A percentile compares a stretch with the other conserved stretches of the same genome.
Conservation (phyloP, 2,113 vertebrate genomes). For the Myiopsitta monachus region DNA sequence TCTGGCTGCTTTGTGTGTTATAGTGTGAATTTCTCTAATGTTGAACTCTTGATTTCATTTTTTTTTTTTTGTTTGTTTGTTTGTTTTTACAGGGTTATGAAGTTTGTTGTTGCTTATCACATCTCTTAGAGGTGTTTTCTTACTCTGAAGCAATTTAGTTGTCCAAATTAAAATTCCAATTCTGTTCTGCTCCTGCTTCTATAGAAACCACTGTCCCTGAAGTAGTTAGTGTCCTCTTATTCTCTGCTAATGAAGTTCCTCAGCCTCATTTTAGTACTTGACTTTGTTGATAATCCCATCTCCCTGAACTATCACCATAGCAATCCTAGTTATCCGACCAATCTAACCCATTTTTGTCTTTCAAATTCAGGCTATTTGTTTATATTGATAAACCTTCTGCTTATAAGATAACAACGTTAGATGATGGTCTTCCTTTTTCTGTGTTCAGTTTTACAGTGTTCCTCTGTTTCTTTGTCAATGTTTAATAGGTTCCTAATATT, state of each 20-base stretch:
- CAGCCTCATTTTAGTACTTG: not conserved
- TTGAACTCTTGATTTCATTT: not conserved
- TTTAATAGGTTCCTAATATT: not conserved
- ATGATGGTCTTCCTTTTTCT: not conserved
- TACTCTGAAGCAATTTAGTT: not conserved
- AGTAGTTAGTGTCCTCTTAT: not conserved
- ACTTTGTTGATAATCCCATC: not conserved
- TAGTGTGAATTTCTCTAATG: not conserved
- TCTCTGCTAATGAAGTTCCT: not conserved
- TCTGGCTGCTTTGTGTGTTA: not conserved
- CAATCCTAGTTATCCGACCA: not conserved
- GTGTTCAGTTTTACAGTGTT: not conserved
- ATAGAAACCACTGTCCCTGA: not conserved
- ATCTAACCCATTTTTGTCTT: not conserved
- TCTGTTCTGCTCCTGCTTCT: not conserved
- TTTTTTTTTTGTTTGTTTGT: not conserved
- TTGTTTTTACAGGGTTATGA: not conserved
- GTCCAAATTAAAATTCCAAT: not conserved
- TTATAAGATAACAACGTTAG: not conserved
- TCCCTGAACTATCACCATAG: not conserved
- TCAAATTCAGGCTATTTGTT: not conserved
- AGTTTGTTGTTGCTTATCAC: not conserved
- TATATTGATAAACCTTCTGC: not conserved
- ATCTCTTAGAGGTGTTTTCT: not conserved
- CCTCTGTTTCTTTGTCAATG: not conserved